phyloP scores from a whole-genome alignment of 2,888 invertebrate genomes.

The Gastrophysa polygoni region DNA sequence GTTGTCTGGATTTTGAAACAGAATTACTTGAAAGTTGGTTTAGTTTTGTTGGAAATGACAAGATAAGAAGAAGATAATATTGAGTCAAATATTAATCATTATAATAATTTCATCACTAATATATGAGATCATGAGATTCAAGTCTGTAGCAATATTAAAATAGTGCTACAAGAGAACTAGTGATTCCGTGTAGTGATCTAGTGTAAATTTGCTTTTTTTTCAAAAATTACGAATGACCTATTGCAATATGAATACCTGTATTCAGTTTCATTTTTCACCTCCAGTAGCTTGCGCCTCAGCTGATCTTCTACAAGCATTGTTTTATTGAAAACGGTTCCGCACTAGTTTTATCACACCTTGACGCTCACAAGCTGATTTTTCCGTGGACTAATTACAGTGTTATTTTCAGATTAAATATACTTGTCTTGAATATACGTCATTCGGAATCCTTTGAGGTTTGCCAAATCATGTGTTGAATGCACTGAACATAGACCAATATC shows the following conservation, averaged over 20 bases:
- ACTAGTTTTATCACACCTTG: not conserved
- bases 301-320: conserved; percentile 29
- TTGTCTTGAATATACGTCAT: not conserved
- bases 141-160: too few species aligned
- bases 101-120: too few species aligned
- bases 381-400: not conserved
- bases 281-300: conserved; percentile 28
- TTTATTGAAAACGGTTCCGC: not conserved
- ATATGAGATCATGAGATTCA: too few species aligned
- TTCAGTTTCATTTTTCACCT: conserved; percentile 35
- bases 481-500: not conserved
- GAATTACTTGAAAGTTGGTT: too few species aligned
- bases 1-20: too few species aligned
- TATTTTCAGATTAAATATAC: not conserved
- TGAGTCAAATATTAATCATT: too few species aligned
- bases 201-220: too few species aligned
- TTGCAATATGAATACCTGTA: conserved; percentile 24
- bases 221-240: not conserved
- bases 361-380: not conserved
- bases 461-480: not conserved
- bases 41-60: too few species aligned
- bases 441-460: not conserved
- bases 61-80: too few species aligned
- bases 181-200: too few species aligned
- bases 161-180: too few species aligned